Evolutionary conservation across 1,140 invertebrate genomes (phyloP).

Genomic region (Hormaphis cornu): DNA sequence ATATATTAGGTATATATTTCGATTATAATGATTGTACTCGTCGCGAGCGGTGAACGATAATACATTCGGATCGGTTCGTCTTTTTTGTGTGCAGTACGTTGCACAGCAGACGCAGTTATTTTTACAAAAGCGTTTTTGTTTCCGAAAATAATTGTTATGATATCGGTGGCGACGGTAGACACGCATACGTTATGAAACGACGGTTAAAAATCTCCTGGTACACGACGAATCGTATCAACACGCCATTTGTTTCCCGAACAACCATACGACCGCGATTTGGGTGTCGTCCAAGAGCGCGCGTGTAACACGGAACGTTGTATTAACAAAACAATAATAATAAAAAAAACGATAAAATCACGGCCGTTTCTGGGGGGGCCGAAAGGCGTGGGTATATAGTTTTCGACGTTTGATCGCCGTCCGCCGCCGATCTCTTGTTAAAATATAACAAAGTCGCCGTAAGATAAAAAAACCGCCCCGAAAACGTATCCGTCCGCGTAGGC

Average conservation of each 20-base stretch:
- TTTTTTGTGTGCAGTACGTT: no score
- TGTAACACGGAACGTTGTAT: background rate
- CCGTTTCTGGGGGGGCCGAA: background rate
- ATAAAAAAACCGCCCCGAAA: background rate
- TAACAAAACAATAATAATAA: background rate
- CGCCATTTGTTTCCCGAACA: background rate
- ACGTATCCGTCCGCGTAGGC: background rate
- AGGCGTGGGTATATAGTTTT: background rate
- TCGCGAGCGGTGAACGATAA: no score
- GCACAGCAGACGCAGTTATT: slow-evolving; percentile 6
- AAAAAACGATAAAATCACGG: background rate
- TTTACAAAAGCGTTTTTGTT: background rate
- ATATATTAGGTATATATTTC: no score
- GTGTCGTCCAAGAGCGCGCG: background rate
- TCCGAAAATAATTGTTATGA: slow-evolving; percentile 6
- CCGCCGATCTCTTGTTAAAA: background rate
- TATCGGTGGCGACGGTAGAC: background rate
- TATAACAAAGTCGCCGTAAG: background rate
- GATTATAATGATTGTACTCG: no score
- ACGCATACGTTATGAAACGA: background rate
- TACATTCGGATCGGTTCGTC: no score
- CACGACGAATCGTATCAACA: slow-evolving; percentile 10
- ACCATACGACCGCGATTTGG: slow-evolving; percentile 9
- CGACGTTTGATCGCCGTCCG: background rate
- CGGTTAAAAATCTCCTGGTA: slow-evolving; percentile 18